These are phyloP conservation scores for Drosophila quinaria DNA, from an alignment of 2,888 invertebrate genomes.

Conservation along the genomic window DNA sequence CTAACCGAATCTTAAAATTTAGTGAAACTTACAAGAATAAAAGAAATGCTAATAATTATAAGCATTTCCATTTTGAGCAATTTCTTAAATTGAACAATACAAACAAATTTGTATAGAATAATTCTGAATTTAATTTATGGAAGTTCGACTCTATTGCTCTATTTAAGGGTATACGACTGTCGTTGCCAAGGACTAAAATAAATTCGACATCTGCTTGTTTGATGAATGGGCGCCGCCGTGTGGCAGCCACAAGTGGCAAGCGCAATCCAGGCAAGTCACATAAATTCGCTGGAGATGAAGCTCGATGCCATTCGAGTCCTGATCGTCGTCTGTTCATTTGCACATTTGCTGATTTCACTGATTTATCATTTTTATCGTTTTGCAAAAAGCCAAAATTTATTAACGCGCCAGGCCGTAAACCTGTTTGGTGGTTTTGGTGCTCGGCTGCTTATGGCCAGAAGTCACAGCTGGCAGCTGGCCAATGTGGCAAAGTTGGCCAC, in stretches of 20 bases:
- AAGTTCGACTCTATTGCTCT: no score
- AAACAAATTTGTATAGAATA: no score
- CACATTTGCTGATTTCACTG: conserved; percentile 60
- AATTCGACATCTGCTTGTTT: conserved; percentile 15
- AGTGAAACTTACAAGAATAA: no score
- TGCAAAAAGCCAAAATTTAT: conserved; percentile 62
- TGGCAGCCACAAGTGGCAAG: conserved; percentile 42
- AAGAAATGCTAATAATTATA: no score
- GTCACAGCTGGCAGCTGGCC: conserved; percentile 13
- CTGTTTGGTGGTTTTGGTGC: conserved; percentile 47
- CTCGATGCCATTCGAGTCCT: conserved; percentile 39
- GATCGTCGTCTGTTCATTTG: conserved; percentile 67
- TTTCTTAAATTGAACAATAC: no score
- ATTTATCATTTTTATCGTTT: conserved; percentile 71
- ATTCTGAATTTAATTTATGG: no score
- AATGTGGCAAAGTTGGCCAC: conserved; percentile 9
- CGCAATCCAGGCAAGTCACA: conserved; percentile 40
- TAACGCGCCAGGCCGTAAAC: conserved; percentile 58
- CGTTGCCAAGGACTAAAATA: background rate
- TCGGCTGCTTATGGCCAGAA: conserved; percentile 42
- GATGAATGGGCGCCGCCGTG: conserved; percentile 45
- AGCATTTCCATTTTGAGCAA: no score
- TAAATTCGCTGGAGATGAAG: conserved; percentile 56
- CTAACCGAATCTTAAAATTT: no score
- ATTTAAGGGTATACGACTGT: conserved; percentile 12